Base-by-base conservation (phyloP, 2,113 vertebrate species). In the Spea bombifrons region DNA sequence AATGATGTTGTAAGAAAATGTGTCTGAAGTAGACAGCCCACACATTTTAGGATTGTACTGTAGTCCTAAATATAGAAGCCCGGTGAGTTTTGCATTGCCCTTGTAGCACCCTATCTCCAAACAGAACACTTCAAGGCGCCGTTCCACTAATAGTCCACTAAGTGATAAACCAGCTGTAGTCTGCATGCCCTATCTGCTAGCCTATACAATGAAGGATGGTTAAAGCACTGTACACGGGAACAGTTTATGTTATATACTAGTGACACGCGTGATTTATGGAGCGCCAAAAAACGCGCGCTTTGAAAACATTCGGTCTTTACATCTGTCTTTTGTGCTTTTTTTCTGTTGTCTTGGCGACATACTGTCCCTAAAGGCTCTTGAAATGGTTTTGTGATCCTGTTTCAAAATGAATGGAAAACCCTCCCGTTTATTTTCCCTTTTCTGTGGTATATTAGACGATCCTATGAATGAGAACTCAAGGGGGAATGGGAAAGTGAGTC, bases 261-360 rank as follows among this genome's bases (percentile, higher is more conserved):
- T 83, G 84, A 89, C 87, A 85, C 1, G 3, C 3, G 73, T 90
- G 90, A 91, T 91, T 88, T 89, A 89, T 88, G 85, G 87, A 86
- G 84, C 81, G 79, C 89, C 84, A 77, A 82, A 87, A 81, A 82
- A 83, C 75, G 75, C 84, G 82, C 84, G 85, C 83, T 85, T 84
- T 85, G 87, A 88, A 90, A 84, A 86, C 84, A 80, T 83, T 84
- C 61, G 79, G 85, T 87, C 82, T 86, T 90, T 89, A 81, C 88
- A 83, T 90, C 83, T 88, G 85, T 86, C 87, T 87, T 86, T 81
- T 52, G 12, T 88, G 85, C 82, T 67, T 90, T 88, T 84, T 84
- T 88, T 84, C 65, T 82, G 83, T 86, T 87, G 83, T 85, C 81
- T 81, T 86, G 73, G 82, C 84, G 87, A 88, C 77, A 81, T 82